A percentile compares a stretch with the other conserved stretches of the same genome.
These are phyloP conservation scores for Melangyna quadrimaculata DNA, from an alignment of 2,888 invertebrate genomes.

Conservation along the genomic window DNA sequence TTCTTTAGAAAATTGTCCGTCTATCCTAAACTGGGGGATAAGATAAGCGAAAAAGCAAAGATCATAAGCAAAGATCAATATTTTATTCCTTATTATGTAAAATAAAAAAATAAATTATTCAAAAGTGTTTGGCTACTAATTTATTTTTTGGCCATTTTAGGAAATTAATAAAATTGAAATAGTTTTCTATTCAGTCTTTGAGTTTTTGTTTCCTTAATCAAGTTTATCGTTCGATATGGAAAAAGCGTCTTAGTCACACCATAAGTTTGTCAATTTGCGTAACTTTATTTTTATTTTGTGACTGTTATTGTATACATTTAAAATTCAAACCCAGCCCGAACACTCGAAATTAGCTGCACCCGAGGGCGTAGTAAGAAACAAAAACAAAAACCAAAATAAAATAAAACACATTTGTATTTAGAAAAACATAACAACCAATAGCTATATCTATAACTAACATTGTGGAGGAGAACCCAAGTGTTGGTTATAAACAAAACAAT, in stretches of 20 bases:
- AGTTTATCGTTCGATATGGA: no score
- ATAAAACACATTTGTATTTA: slow-evolving; percentile 32
- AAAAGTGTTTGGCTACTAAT: no score
- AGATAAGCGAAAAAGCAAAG: no score
- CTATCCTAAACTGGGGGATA: no score
- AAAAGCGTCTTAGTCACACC: neutral
- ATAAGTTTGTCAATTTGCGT: neutral
- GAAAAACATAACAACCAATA: neutral
- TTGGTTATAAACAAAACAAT: slow-evolving; percentile 25
- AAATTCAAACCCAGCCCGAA: neutral
- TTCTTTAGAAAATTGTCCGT: no score
- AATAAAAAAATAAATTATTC: no score
- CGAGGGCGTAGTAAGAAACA: slow-evolving; percentile 33
- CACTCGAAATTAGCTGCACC: neutral
- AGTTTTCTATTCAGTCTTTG: no score
- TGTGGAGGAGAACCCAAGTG: slow-evolving; percentile 23
- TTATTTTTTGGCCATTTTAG: no score
- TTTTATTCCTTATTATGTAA: no score
- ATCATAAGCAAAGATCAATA: no score
- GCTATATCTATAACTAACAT: neutral
- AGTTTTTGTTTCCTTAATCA: no score
- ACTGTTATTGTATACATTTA: neutral
- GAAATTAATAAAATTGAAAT: no score
- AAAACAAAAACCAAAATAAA: neutral
- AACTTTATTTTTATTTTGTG: neutral